Evolutionary conservation across 2,888 invertebrate genomes (phyloP), one percentile per base, ranked within the genome.

Genomic region (Trichogramma evanescens): DNA sequence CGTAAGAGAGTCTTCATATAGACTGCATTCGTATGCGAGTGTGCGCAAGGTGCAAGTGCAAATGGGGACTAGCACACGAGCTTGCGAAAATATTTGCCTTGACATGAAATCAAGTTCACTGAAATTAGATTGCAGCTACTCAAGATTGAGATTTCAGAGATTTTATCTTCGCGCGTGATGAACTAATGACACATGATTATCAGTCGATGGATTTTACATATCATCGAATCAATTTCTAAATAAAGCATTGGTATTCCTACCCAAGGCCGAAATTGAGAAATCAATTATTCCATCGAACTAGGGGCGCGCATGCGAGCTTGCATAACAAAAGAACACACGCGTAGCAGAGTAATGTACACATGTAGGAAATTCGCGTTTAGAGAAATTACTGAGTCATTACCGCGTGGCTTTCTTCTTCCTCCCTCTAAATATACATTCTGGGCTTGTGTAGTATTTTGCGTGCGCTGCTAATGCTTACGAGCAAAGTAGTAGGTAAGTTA

Each of bases 361-460:
- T 6, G 67, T 67, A 72, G 72, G 72, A 74, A 75, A 72, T 74
- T 75, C 70, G 69, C 70, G 71, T 74, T 73, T 74, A 72, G 72
- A 70, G 72, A 74, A 26, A 75, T 75, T 75, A 74, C 73, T 71
- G 65, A 70, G 72, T 73, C 72, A 72, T 74, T 71, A 73, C 66
- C 26, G 48, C n/a, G n/a, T 39, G 38, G 9, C 39, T 50, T 4
- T 4, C 9, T n/a, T 39, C 3, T n/a, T 42, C 51, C 10, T 13
- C 26, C 44, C 26, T 13, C 46, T 42, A 43, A 51, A 48, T 59
- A 49, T 7, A 49, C 49, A 26, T 10, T 13, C 49, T 13, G 49
- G 38, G 8, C 50, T 45, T 59, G 42, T 58, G 48, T 38, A 55
- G 53, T 55, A 45, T 44, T 54, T 58, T 56, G 44, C 46, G 43